phyloP scores from a whole-genome alignment of 2,797 vertebrate species.

The Hirundo rustica region DNA sequence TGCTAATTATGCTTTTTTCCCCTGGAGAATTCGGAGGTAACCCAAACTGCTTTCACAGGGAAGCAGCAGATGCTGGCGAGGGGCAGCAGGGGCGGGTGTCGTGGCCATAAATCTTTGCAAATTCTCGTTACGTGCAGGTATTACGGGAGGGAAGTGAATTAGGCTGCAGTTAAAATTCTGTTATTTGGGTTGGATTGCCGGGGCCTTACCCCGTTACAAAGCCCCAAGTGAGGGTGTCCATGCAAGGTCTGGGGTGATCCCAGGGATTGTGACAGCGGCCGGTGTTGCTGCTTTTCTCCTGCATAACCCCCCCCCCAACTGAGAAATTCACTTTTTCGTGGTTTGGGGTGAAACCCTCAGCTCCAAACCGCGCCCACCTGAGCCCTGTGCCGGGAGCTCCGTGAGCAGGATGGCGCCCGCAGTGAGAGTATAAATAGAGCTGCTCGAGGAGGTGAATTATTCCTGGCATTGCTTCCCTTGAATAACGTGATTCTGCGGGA shows the following conservation, averaged over 20 bases:
- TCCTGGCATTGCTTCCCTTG: background rate
- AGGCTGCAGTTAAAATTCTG: background rate
- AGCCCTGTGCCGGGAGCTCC: background rate
- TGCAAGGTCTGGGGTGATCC: background rate
- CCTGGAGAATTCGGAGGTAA: conserved; percentile 44
- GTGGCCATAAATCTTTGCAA: conserved; percentile 56
- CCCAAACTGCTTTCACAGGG: conserved; percentile 32
- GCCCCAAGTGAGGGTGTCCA: fast-evolving
- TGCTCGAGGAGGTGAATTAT: conserved; percentile 3
- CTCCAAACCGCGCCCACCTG: background rate
- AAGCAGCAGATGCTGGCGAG: background rate
- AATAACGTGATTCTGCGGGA: background rate
- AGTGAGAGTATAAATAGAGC: conserved; percentile 7
- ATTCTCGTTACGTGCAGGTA: conserved; percentile 41
- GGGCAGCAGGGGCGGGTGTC: background rate
- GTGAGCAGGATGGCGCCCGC: background rate
- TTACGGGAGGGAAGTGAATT: conserved; percentile 21
- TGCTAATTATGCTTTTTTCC: conserved; percentile 44
- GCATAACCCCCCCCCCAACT: too few relatives aligned
- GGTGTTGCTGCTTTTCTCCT: background rate
- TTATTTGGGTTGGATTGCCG: background rate
- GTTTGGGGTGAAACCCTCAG: background rate
- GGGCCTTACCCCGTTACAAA: fast-evolving
- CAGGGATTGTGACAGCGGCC: fast-evolving
- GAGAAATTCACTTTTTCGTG: background rate